Evolutionary conservation across 2,888 invertebrate genomes (phyloP).

Genomic region (Harpalus rufipes): DNA sequence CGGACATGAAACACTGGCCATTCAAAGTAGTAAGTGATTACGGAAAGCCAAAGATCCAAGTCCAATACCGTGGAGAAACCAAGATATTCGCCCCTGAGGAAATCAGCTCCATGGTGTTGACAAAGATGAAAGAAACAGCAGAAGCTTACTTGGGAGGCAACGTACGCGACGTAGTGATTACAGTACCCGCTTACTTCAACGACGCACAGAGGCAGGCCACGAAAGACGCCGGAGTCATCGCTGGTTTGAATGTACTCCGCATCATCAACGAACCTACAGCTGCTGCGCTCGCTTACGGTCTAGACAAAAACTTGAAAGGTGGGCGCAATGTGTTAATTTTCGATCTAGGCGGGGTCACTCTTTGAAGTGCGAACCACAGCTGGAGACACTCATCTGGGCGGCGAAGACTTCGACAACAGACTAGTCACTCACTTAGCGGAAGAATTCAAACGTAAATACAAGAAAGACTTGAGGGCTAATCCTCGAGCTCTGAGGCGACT

Average conservation of each 20-base stretch:
- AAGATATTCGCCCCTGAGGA: slow-evolving; percentile 85
- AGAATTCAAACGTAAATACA: slow-evolving; percentile 86
- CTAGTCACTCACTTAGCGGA: slow-evolving; percentile 84
- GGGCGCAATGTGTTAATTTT: slow-evolving; percentile 79
- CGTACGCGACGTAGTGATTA: slow-evolving; percentile 87
- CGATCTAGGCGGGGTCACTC: slow-evolving; percentile 78
- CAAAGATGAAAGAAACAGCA: slow-evolving; percentile 83
- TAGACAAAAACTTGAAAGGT: slow-evolving; percentile 76
- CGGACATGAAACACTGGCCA: slow-evolving; percentile 89
- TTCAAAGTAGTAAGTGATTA: slow-evolving; percentile 83
- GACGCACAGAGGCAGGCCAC: slow-evolving; percentile 84
- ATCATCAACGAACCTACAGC: slow-evolving; percentile 84
- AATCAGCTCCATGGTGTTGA: slow-evolving; percentile 84
- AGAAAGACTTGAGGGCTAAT: slow-evolving; percentile 84
- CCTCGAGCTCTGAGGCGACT: slow-evolving; percentile 84
- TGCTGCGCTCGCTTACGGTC: slow-evolving; percentile 81
- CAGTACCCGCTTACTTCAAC: slow-evolving; percentile 89
- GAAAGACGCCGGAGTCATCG: slow-evolving; percentile 84
- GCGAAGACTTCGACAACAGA: slow-evolving; percentile 80
- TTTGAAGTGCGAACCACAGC: slow-evolving; percentile 81
- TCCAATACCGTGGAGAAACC: slow-evolving; percentile 82
- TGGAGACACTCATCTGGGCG: slow-evolving; percentile 79
- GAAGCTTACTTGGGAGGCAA: slow-evolving; percentile 84
- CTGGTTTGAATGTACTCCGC: slow-evolving; percentile 83
- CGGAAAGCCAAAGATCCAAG: slow-evolving; percentile 82